phyloP scores from a whole-genome alignment of 2,797 vertebrate genomes.

The Halcyon leucocephala region DNA sequence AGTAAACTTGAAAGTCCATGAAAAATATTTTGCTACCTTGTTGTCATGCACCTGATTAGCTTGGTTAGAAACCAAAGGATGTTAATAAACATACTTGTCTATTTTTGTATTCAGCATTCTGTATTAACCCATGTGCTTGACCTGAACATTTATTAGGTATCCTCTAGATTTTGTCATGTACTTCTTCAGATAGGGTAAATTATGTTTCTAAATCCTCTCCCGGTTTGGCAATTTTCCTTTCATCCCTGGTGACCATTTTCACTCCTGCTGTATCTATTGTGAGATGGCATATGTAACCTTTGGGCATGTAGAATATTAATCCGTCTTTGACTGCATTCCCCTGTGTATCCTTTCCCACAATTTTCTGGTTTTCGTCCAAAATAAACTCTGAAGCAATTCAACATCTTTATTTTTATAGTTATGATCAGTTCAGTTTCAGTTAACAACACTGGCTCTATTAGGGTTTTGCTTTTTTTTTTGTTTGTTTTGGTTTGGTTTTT shows the following conservation, averaged over 20 bases:
- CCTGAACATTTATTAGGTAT: background rate
- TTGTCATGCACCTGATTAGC: background rate
- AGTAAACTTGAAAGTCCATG: background rate
- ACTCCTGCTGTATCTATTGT: background rate
- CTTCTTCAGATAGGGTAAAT: background rate
- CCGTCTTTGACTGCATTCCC: background rate
- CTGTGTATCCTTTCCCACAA: background rate
- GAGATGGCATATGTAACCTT: slow-evolving; percentile 5
- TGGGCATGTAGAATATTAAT: slow-evolving; percentile 14
- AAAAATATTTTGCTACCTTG: background rate
- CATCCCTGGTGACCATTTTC: background rate
- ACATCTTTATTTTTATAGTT: background rate
- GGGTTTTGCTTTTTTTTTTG: accelerated
- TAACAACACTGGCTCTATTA: background rate
- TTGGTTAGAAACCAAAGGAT: background rate
- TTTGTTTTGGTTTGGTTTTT: accelerated
- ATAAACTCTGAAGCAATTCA: background rate
- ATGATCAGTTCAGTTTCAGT: background rate
- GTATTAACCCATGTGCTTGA: background rate
- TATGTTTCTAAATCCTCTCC: background rate
- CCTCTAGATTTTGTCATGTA: background rate
- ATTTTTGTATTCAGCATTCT: background rate
- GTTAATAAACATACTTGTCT: background rate
- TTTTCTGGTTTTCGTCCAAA: slow-evolving; percentile 14
- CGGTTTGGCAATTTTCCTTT: slow-evolving; percentile 16